Conservation (phyloP, 2,113 vertebrate species). For the Anarrhichthys ocellatus region DNA sequence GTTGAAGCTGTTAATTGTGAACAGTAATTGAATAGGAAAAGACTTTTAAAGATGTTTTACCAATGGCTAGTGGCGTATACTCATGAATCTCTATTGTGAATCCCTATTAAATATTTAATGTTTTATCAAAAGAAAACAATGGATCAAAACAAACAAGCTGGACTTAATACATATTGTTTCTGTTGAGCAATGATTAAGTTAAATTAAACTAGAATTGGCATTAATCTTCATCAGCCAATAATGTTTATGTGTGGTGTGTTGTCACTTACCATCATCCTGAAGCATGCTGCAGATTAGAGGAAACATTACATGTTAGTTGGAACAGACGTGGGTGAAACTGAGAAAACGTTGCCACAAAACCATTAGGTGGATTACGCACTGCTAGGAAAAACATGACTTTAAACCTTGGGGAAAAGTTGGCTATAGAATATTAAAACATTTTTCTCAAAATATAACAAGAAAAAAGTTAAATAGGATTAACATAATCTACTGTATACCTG, state of each 20-base stretch:
- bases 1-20: not conserved
- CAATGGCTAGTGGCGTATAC: not conserved
- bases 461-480: not conserved
- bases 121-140: not conserved
- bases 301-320: slow-evolving; percentile 42
- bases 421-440: not conserved
- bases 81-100: not conserved
- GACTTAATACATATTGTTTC: not conserved
- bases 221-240: not conserved
- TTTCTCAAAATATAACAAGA: not conserved
- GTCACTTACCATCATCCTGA: slow-evolving; percentile 75
- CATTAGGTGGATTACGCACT: not conserved
- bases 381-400: not conserved
- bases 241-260: not conserved
- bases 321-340: not conserved
- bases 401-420: not conserved
- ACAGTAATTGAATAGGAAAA: not conserved
- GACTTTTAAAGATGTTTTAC: not conserved
- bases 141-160: not conserved
- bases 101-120: not conserved
- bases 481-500: slow-evolving; percentile 65
- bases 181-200: not conserved
- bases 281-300: slow-evolving; percentile 65
- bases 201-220: not conserved
- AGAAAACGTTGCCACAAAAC: slow-evolving; percentile 13